Conservation (phyloP, 2,113 vertebrate species). For the Atrichornis clamosus region DNA sequence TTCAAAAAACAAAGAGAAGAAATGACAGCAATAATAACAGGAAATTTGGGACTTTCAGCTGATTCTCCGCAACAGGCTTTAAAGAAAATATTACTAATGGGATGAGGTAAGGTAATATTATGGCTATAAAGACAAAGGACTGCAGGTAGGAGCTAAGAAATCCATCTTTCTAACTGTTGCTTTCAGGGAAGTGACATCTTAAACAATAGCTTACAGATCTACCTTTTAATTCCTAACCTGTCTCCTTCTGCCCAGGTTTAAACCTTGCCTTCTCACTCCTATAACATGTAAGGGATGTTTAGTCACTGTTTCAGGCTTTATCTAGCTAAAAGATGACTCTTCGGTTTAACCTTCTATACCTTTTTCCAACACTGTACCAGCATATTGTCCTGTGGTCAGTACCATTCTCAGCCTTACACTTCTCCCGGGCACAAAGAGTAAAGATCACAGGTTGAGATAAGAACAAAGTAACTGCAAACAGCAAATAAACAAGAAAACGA, state of each 20-base stretch:
- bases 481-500: neutral
- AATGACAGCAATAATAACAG: neutral
- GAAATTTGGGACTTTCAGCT: neutral
- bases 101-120: neutral
- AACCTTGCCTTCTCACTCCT: neutral
- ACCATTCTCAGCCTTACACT: neutral
- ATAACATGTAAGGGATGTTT: neutral
- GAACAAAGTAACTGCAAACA: neutral
- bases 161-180: neutral
- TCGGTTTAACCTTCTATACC: neutral
- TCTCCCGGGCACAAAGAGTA: neutral
- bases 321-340: neutral
- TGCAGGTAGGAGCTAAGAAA: neutral
- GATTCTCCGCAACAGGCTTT: neutral
- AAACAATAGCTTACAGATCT: neutral
- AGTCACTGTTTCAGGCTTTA: neutral
- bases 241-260: neutral
- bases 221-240: neutral
- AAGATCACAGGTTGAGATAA: neutral
- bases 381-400: neutral
- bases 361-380: neutral
- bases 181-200: neutral
- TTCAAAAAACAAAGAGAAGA: neutral
- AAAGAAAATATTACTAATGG: constrained; percentile 14
- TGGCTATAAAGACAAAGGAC: neutral